Evolutionary conservation across 2,113 vertebrate species (phyloP), one percentile per base, ranked within the genome.

Genomic region (Xiphophorus couchianus): DNA sequence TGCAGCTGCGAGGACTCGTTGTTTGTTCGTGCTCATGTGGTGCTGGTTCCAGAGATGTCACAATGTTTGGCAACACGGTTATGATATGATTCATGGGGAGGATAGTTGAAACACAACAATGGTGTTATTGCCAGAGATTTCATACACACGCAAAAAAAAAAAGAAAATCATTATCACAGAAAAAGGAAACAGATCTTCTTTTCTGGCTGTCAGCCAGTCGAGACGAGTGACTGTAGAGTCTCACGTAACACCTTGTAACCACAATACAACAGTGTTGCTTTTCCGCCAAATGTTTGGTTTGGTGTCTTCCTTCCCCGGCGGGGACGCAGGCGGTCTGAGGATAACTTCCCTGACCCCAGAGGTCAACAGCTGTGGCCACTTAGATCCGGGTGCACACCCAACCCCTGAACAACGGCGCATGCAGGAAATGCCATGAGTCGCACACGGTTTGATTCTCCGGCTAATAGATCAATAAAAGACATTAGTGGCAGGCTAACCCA

Each of bases 381-480:
- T 79, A 68, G 73, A 82, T 83, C 61, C 58, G 68, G 62, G 31
- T 58, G 51, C 62, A 28, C 74, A 25, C 25, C 58, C 65, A 66
- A 61, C 58, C 62, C 68, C 82, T 58, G 31, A 86, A 54, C 83
- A 37, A 60, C 10, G 14, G 37, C 82, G 69, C 82, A 68, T 33
- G 70, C 31, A 42, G 68, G 73, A 80, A 89, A 77, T 33, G 74
- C 88, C 72, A 74, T 7, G 77, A 85, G 86, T 77, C 2, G n/a
- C 58, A 37, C 42, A 66, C 37, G 27, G 87, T 89, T 90, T 84
- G 89, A 90, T 91, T 86, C 90, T 76, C 87, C 77, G 27, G 66
- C 90, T 92, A 91, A 88, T 87, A 84, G 90, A 93, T 92, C 91
- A 90, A 93, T 91, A 92, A 93, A 93, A 91, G 86, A 92, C 90